Evolutionary conservation across 1,140 invertebrate species (phyloP).

Genomic region (Manduca sexta): DNA sequence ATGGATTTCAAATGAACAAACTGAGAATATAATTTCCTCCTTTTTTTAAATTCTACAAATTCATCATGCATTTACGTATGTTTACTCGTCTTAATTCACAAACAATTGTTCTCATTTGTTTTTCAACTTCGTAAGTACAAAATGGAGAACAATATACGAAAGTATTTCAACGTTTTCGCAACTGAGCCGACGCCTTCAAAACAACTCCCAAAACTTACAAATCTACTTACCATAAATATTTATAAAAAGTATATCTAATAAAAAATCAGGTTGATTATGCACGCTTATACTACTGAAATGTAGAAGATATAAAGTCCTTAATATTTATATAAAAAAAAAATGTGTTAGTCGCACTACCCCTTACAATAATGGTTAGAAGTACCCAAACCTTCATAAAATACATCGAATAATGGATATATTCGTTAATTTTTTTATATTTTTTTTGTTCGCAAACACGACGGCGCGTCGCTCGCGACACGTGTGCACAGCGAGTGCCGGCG

Average conservation of each 20-base stretch:
- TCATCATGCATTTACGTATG: too few relatives aligned
- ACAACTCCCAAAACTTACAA: constrained; percentile 3
- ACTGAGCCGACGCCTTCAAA: not conserved
- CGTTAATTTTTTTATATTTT: constrained; percentile 15
- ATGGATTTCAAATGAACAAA: too few relatives aligned
- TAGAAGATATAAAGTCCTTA: constrained; percentile 31
- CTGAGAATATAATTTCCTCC: too few relatives aligned
- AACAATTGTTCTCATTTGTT: too few relatives aligned
- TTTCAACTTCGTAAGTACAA: too few relatives aligned
- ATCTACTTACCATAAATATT: constrained; percentile 8
- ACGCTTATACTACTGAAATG: constrained; percentile 61
- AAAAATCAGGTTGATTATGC: constrained; percentile 38
- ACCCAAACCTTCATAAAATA: constrained; percentile 61
- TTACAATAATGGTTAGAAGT: constrained; percentile 60
- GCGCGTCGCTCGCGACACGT: not conserved
- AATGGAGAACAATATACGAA: too few relatives aligned
- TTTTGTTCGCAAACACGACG: constrained; percentile 2
- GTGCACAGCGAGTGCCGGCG: too few relatives aligned
- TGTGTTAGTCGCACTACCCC: constrained; percentile 62
- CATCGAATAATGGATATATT: constrained; percentile 27
- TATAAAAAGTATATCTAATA: constrained; percentile 10
- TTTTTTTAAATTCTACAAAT: too few relatives aligned
- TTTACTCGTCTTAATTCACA: too few relatives aligned
- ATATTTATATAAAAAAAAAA: constrained; percentile 12
- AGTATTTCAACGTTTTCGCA: too few relatives aligned